Conservation (phyloP, 2,888 invertebrate genomes). For the Amiota mariae region DNA sequence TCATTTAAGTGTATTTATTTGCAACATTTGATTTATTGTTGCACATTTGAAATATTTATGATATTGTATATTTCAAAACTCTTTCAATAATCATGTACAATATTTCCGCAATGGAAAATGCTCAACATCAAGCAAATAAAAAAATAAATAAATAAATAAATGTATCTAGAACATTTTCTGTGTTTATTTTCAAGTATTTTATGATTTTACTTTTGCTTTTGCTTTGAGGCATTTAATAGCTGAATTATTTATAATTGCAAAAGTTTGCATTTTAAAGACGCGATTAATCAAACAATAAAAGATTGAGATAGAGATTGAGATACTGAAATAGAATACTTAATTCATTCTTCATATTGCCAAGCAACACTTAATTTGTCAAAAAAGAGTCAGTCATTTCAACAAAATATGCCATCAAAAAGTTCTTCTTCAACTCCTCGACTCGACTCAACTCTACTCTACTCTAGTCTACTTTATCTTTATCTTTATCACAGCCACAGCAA, state of each 20-base stretch:
- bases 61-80: slow-evolving; percentile 29
- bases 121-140: neutral
- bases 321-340: too few relatives aligned
- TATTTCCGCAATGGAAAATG: too few relatives aligned
- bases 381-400: neutral
- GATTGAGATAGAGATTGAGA: too few relatives aligned
- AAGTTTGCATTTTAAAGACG: slow-evolving; percentile 2
- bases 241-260: slow-evolving; percentile 16
- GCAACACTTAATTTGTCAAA: slow-evolving; percentile 10
- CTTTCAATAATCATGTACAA: too few relatives aligned
- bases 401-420: neutral
- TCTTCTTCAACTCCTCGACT: too few relatives aligned
- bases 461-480: too few relatives aligned
- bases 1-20: neutral
- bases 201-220: neutral
- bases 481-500: neutral
- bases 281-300: too few relatives aligned
- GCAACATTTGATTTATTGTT: slow-evolving; percentile 43
- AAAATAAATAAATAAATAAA: neutral
- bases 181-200: slow-evolving; percentile 28
- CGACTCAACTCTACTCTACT: too few relatives aligned
- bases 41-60: slow-evolving; percentile 58
- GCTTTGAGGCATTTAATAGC: neutral
- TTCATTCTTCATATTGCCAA: neutral
- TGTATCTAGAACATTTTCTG: neutral